These are phyloP conservation scores for Nesoenas mayeri DNA, from an alignment of 2,113 vertebrate genomes.

Conservation along the genomic window DNA sequence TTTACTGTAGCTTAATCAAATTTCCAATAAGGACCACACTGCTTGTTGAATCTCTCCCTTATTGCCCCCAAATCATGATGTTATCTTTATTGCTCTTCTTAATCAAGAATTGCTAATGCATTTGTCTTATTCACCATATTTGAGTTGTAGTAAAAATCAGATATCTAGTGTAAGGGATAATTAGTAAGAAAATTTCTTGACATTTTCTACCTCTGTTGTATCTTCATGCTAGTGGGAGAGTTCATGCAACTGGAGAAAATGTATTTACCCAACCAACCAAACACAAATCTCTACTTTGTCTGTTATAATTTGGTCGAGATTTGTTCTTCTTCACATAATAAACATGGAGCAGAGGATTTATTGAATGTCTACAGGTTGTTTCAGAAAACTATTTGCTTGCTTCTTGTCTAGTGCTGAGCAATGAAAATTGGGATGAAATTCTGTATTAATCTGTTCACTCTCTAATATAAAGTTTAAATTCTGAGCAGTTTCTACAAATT, in stretches of 20 bases:
- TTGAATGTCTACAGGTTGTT: neutral
- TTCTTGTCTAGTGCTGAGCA: neutral
- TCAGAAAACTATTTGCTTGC: neutral
- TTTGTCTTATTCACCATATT: neutral
- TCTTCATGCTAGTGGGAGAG: neutral
- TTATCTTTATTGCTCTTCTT: neutral
- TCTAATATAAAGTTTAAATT: neutral
- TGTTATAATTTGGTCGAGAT: neutral
- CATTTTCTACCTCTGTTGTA: neutral
- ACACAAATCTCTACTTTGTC: neutral
- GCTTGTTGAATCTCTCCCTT: neutral
- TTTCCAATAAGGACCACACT: neutral
- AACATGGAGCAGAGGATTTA: neutral
- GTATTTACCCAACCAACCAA: neutral
- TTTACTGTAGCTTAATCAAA: neutral
- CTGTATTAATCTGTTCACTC: neutral
- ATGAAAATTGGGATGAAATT: neutral
- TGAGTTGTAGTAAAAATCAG: neutral
- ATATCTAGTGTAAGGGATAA: neutral
- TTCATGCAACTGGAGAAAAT: neutral
- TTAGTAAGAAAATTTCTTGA: neutral
- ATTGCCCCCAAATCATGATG: neutral
- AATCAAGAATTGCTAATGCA: neutral
- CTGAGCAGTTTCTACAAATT: neutral
- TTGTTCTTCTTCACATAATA: neutral